phyloP scores from a whole-genome alignment of 2,888 invertebrate genomes.

The Rhingia campestris region DNA sequence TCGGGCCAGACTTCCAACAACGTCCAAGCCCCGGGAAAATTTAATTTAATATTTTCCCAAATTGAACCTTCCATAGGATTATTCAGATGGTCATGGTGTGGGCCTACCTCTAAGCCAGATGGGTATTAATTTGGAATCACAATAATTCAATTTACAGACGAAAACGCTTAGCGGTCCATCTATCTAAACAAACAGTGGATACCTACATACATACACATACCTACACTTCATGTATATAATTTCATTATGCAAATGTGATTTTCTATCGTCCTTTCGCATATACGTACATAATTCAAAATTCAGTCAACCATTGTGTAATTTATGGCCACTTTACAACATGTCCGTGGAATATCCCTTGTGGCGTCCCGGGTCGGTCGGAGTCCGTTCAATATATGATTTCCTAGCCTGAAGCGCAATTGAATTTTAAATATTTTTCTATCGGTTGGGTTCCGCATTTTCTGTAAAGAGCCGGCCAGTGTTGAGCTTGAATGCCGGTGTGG shows the following conservation, averaged over 20 bases:
- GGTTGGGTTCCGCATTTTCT: neutral
- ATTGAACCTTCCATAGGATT: constrained; percentile 35
- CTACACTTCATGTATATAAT: constrained; percentile 12
- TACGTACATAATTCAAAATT: constrained; percentile 70
- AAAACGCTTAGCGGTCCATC: constrained; percentile 62
- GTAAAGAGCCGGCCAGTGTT: constrained; percentile 13
- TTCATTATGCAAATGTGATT: constrained; percentile 68
- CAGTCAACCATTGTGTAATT: constrained; percentile 72
- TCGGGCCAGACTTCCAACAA: no score
- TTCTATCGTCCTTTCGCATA: constrained; percentile 57
- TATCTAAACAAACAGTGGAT: no score
- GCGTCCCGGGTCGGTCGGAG: neutral
- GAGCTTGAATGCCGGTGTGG: constrained; percentile 61
- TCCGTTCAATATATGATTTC: constrained; percentile 37
- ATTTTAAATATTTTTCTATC: constrained; percentile 70
- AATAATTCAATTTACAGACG: constrained; percentile 68
- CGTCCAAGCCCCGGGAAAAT: constrained; percentile 4
- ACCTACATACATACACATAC: constrained; percentile 1
- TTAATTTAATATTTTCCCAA: constrained; percentile 22
- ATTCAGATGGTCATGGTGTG: constrained; percentile 19
- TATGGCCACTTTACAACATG: constrained; percentile 62
- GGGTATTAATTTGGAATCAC: constrained; percentile 55
- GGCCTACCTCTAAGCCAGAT: constrained; percentile 36
- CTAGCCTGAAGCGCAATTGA: constrained; percentile 56
- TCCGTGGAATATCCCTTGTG: constrained; percentile 44